Evolutionary conservation across 2,113 vertebrate genomes (phyloP).

Genomic region (Coracopsis vasa): DNA sequence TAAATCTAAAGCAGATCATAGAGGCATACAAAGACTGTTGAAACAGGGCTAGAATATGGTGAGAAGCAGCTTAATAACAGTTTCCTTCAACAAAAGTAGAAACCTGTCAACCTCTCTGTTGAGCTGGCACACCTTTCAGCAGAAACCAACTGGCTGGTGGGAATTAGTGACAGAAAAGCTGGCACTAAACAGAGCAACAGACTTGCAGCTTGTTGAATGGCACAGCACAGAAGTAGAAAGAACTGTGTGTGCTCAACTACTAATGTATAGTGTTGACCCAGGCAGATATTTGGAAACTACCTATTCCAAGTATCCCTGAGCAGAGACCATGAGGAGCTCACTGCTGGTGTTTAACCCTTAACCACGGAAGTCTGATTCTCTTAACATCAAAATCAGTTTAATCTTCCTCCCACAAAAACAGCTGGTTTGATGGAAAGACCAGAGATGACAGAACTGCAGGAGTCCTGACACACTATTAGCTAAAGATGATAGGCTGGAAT

Average conservation of each 20-base stretch:
- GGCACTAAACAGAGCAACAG: neutral
- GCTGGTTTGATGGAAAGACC: neutral
- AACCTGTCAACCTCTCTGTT: neutral
- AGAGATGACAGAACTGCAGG: neutral
- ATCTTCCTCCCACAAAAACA: neutral
- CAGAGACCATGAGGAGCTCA: neutral
- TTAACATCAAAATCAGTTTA: neutral
- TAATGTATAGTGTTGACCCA: neutral
- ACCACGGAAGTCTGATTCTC: neutral
- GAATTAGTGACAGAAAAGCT: neutral
- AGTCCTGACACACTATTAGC: neutral
- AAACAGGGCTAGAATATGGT: neutral
- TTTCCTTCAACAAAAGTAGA: neutral
- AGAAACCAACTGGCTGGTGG: neutral
- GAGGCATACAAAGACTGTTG: neutral
- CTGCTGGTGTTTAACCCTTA: neutral
- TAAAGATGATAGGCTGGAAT: neutral
- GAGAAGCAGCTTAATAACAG: neutral
- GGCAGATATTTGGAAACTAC: neutral
- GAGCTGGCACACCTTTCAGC: neutral
- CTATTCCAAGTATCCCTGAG: neutral
- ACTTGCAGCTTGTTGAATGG: neutral
- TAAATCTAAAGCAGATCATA: neutral
- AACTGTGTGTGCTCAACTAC: neutral
- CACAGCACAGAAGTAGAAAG: neutral